A percentile compares a stretch with the other conserved stretches of the same genome.
These are phyloP conservation scores for Mactromeris polynyma DNA, from an alignment of 2,888 invertebrate species.

Conservation along the genomic window DNA sequence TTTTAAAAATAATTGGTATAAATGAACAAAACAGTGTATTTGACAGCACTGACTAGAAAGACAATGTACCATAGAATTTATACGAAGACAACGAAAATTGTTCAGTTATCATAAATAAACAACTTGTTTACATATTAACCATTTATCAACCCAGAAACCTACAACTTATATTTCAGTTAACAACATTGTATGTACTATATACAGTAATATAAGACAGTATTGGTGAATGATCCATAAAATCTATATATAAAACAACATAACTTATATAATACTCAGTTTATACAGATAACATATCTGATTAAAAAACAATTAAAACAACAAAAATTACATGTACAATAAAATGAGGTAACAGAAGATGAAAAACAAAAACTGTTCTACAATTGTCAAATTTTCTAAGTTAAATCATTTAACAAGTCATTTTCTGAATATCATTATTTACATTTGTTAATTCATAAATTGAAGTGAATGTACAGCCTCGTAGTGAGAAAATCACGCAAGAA, in stretches of 20 bases:
- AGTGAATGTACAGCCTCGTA: no score
- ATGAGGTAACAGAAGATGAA: conserved; percentile 3
- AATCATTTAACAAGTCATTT: no score
- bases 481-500: no score
- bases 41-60: not conserved
- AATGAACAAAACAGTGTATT: not conserved
- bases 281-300: not conserved
- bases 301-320: conserved; percentile 6
- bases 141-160: not conserved
- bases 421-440: no score
- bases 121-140: not conserved
- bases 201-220: not conserved
- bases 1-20: not conserved
- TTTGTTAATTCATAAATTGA: no score
- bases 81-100: not conserved
- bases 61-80: not conserved
- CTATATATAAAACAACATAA: not conserved
- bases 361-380: not conserved
- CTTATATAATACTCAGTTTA: not conserved
- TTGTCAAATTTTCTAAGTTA: no score
- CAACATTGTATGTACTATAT: not conserved
- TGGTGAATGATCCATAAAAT: conserved; percentile 1
- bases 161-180: not conserved
- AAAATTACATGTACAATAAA: not conserved
- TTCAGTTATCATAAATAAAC: not conserved